Base-by-base conservation (phyloP, 2,888 invertebrate species). In the Pocota personata region DNA sequence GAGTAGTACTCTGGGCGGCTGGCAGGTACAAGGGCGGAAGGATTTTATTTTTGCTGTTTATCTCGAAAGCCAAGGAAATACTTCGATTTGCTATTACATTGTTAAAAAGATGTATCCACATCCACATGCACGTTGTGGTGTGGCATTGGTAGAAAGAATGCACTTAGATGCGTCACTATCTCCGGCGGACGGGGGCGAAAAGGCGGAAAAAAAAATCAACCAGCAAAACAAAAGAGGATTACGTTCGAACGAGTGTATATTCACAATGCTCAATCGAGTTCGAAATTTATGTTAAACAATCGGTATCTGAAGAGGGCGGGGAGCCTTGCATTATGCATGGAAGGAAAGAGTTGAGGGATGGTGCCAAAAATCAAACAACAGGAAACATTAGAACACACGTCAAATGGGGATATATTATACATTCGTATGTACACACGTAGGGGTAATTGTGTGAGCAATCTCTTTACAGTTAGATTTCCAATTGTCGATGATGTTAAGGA, bases 271-370 rank as follows among this genome's bases (percentile, higher is more conserved):
- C 86, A 82, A 86, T 82, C 76, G 86, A 77, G 76, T 76, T 86
- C 71, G 60, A 82, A 86, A 86, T 82, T 82, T 86, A 82, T 86
- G 82, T 71, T 86, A 86, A 86, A 82, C 82, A 86, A 77, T 86
- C 58, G 82, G 58, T 82, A 60, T 69, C 37, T 60, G 35, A 79
- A 46, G 50, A 16, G 67, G 4, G n/a, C n/a, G n/a, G 43, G 14
- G 46, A 32, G 50, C 27, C 60, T 32, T 78, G 58, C 66, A 78
- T 83, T 72, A 78, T 83, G 71, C 78, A 72, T 78, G 62, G 12
- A 7, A 67, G 55, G 57, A 60, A 76, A 16, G 37, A 52, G 60
- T 14, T 58, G 21, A 83, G 46, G 16, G 19, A 12, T 79, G 43
- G 60, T 67, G 73, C 79, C 79, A 83, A 69, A 73, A 79, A 64